phyloP scores from a whole-genome alignment of 2,113 vertebrate species.

The Stomatorhinus ivindoensis region DNA sequence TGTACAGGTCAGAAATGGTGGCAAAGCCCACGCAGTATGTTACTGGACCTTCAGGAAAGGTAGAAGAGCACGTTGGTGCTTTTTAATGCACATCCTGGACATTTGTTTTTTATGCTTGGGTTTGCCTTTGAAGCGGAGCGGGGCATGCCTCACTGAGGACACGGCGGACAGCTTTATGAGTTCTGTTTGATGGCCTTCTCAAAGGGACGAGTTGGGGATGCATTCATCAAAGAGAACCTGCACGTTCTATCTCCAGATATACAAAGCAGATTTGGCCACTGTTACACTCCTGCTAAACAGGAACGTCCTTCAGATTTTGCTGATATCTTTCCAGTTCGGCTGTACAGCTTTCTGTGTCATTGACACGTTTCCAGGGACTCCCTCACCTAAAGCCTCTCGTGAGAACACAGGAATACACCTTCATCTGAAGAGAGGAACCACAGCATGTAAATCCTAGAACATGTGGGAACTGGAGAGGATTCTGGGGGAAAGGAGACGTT shows the following conservation, averaged over 20 bases:
- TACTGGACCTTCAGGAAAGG: background rate
- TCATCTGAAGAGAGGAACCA: background rate
- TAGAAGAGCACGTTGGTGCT: background rate
- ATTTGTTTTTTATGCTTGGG: background rate
- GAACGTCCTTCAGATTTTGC: background rate
- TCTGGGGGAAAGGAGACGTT: background rate
- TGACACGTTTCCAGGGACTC: background rate
- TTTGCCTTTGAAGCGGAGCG: background rate
- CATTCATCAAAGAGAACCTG: no score
- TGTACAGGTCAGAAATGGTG: background rate
- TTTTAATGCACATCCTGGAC: background rate
- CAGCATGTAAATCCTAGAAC: background rate
- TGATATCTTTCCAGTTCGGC: background rate
- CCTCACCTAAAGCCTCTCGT: background rate
- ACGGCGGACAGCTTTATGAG: background rate
- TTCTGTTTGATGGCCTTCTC: background rate
- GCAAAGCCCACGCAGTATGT: background rate
- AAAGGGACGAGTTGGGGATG: background rate
- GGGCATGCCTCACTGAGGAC: background rate
- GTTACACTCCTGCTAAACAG: background rate
- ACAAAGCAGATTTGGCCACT: background rate
- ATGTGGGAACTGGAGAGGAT: background rate
- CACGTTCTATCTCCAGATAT: background rate
- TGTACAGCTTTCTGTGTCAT: background rate
- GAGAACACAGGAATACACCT: background rate